These are phyloP conservation scores for Dryadula phaetusa DNA, from an alignment of 2,888 invertebrate species.

Conservation along the genomic window DNA sequence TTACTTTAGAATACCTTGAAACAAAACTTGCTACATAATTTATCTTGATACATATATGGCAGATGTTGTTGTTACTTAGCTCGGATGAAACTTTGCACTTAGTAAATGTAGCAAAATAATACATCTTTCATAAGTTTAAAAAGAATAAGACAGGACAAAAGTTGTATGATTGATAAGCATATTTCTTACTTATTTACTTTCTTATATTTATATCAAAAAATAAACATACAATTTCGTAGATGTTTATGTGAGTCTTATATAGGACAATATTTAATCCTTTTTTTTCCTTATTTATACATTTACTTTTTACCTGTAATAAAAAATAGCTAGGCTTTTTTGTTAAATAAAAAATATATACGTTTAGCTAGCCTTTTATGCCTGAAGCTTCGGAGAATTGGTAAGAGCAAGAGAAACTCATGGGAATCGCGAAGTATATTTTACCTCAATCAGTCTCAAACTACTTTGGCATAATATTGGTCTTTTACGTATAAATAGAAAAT, in stretches of 20 bases:
- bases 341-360: neutral
- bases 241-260: neutral
- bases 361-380: neutral
- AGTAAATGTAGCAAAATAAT: constrained; percentile 29
- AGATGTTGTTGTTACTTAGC: constrained; percentile 17
- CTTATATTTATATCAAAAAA: neutral
- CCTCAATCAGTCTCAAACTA: no score
- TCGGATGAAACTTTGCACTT: constrained; percentile 33
- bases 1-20: neutral
- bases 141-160: constrained; percentile 10
- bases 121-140: constrained; percentile 29
- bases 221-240: neutral
- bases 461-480: no score
- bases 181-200: constrained; percentile 13
- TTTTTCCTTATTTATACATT: neutral
- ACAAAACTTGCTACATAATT: constrained; percentile 9
- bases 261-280: neutral
- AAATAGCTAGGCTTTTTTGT: neutral
- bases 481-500: no score
- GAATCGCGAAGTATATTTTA: neutral
- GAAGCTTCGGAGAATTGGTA: neutral
- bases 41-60: neutral
- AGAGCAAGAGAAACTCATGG: neutral
- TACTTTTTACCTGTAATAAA: neutral
- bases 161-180: constrained; percentile 26